Evolutionary conservation across 2,888 invertebrate species (phyloP), one percentile per base, ranked within the genome.

Genomic region (Phlogophora meticulosa): DNA sequence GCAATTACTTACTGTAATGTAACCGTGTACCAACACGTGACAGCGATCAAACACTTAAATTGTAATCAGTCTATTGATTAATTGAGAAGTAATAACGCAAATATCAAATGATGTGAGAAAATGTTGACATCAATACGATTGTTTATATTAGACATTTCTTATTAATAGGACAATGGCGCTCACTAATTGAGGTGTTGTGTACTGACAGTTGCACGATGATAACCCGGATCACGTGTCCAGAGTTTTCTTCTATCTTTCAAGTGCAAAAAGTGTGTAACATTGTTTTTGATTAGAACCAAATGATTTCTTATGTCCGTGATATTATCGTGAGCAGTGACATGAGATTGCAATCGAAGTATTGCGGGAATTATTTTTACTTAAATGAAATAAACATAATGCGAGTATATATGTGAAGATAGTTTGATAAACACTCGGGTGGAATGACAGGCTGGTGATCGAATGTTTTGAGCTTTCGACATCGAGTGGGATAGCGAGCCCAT

Each of bases 71-170:
- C 15, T 28, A 72, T 46, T 75, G 53, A 57, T 68, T 46, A 46
- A 15, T 63, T 46, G n/a, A 55, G 36, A 49, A 36, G 22, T 52
- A 34, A 28, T 72, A 64, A 72, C 60, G 78, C 42, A 80, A 24
- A 46, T 40, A 62, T 60, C 34, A 57, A 43, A 49, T 52, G 58
- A 56, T 40, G 59, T 70, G 65, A 62, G 70, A 81, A 81, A 80
- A 81, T 51, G 32, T 43, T 43, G 13, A 20, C 24, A 45, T 40
- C 38, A 56, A 7, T 32, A 48, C 10, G 22, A 59, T 81, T 73
- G 49, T 64, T 60, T 32, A 5, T 53, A n/a, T n/a, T n/a, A 22
- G 28, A 36, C 2, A 51, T 63, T 64, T 59, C 57, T 43, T 48
- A 45, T 46, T 40, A 63, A 2, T 45, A 15, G 42, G 22, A 68